Evolutionary conservation across 2,888 invertebrate genomes (phyloP), one percentile per base, ranked within the genome.

Genomic region (Drosophila rubida): DNA sequence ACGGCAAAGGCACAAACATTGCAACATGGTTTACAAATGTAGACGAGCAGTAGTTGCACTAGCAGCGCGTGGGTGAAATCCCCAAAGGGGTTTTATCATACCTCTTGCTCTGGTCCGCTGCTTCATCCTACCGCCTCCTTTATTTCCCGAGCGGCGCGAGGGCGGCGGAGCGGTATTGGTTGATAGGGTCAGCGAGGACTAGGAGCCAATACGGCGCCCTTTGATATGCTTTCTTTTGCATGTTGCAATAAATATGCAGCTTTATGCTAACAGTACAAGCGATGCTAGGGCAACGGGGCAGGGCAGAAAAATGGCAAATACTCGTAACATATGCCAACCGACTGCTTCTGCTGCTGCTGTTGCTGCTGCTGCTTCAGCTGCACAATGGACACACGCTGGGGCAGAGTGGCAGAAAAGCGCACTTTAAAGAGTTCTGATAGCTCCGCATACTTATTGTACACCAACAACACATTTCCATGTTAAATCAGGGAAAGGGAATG

Each of bases 201-300:
- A 39, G 62, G 46, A 45, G 50, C 71, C 76, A 60, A 75, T 65
- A 41, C 60, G 11, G 27, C 50, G 55, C 69, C 85, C 87, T 89
- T 85, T 89, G 84, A 82, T 82, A 82, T 88, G 76, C 74, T 76
- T 87, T 71, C 68, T 72, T 87, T 89, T 85, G 89, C 83, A 82
- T 85, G 79, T 72, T 82, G 88, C 89, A 87, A 85, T 85, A 85
- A 85, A 85, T 89, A 89, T 87, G 86, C 88, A 87, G 73, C 86
- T 85, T 85, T 86, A 89, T 88, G 73, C 75, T 50, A 66, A 41
- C 35, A 63, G 42, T 44, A 45, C 14, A 16, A 35, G 44, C n/a
- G 4, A n/a, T 11, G 13, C 23, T 13, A 22, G 30, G 16, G 23
- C 37, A n/a, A 14, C 8, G 30, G 45, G 22, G 35, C 13, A 2